Conservation (phyloP, 2,888 invertebrate genomes). For the Cantharis lateralis region DNA sequence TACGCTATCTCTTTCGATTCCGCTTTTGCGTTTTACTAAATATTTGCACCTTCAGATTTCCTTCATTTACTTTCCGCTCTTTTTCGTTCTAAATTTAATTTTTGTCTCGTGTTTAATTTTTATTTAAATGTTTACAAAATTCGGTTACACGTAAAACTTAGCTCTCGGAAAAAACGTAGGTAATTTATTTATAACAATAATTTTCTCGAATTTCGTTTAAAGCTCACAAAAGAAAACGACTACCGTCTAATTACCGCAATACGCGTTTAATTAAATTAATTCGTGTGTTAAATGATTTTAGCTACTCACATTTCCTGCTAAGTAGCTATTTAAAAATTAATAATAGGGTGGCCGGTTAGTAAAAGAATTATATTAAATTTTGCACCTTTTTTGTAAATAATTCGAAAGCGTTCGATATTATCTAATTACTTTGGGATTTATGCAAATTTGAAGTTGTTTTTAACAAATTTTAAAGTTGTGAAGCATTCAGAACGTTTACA, state of each 20-base stretch:
- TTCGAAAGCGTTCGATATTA: not conserved
- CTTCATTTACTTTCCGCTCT: not conserved
- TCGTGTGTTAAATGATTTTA: not conserved
- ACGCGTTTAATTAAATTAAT: not conserved
- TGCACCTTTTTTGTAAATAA: not conserved
- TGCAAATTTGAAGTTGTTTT: not conserved
- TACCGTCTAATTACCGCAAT: not conserved
- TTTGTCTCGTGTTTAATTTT: not conserved
- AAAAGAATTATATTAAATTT: not conserved
- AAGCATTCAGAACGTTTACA: constrained; percentile 7
- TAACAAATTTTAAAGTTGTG: constrained; percentile 4
- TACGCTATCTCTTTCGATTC: not conserved
- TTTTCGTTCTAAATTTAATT: not conserved
- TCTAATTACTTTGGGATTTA: not conserved
- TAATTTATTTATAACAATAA: not conserved
- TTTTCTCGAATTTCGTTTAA: not conserved
- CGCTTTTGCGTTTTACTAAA: not conserved
- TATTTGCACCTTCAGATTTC: not conserved
- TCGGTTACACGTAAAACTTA: not conserved
- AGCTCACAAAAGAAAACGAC: not conserved
- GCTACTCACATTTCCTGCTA: not conserved
- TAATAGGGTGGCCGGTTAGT: not conserved
- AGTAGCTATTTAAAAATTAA: not conserved
- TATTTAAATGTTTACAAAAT: not conserved
- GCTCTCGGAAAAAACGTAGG: not conserved